Evolutionary conservation across 2,797 vertebrate species (phyloP), one percentile per base, ranked within the genome.

Genomic region (Amazona finschi): DNA sequence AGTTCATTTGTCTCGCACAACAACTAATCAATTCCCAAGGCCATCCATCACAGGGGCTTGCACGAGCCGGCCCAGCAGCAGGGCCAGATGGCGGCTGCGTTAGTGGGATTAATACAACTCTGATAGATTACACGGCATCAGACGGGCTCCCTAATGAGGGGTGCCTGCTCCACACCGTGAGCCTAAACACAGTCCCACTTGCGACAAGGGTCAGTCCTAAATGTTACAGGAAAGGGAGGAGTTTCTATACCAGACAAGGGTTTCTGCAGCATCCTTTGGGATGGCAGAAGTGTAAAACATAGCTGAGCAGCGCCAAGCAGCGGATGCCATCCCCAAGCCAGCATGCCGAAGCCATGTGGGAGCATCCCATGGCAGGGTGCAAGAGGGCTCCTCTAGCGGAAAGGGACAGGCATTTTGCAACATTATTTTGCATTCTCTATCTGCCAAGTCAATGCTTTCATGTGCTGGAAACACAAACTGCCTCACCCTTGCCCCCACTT

Each of bases 21-120:
- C 98, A 99, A 99, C 98, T 99, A 99, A 99, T 99, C 99, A 99
- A 99, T 99, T 98, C 98, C 96, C 97, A 96, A 98, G 98, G 97
- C 99, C 98, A 99, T 99, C 99, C 98, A 98, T 99, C 99, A 98
- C 78, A 16, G 93, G 85, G 96, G 95, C 97, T 97, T 90, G 92
- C 70, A 87, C 71, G 93, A 96, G 96, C 94, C 50, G 89, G 97
- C 84, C 97, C 90, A n/a, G 97, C 96, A 96, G 96, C 79, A 38
- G 96, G 97, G 97, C 97, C 98, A 98, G 98, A 98, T 98, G 98
- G 98, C 58, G 95, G 97, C 97, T 96, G 94, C 74, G 98, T 98
- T 98, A 98, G 97, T 93, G 97, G 98, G 98, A 99, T 99, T 99
- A 99, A 99, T 99, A 98, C 97, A 97, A 97, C 96, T 97, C 98